These are phyloP conservation scores for Congeria kusceri DNA, from an alignment of 2,888 invertebrate genomes.

Conservation along the genomic window DNA sequence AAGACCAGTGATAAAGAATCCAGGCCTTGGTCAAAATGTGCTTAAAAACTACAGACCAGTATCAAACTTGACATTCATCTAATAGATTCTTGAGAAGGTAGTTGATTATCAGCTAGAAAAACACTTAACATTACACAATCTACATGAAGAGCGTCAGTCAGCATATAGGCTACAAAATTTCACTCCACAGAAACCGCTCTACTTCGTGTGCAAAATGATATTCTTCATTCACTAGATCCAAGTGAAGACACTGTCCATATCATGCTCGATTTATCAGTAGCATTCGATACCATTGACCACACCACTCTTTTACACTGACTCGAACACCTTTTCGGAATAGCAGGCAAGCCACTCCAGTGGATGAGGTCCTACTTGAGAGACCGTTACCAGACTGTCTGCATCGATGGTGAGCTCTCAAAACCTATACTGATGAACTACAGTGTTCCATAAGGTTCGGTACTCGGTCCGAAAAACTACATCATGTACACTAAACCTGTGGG, in stretches of 20 bases:
- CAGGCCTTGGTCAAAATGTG: slow-evolving; percentile 28
- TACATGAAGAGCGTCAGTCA: slow-evolving; percentile 44
- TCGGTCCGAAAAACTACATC: slow-evolving; percentile 26
- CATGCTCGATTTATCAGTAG: slow-evolving; percentile 34
- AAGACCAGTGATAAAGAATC: slow-evolving; percentile 37
- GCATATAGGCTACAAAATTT: slow-evolving; percentile 49
- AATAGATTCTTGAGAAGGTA: too few relatives aligned
- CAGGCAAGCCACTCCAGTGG: slow-evolving; percentile 43
- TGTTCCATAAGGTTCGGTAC: slow-evolving; percentile 34
- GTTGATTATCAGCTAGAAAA: slow-evolving; percentile 28
- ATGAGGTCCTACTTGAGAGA: slow-evolving; percentile 39
- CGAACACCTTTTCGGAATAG: slow-evolving; percentile 23
- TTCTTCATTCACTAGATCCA: slow-evolving; percentile 43
- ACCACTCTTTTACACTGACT: slow-evolving; percentile 22
- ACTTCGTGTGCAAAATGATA: slow-evolving; percentile 50
- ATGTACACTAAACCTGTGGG: slow-evolving; percentile 47
- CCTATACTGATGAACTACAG: slow-evolving; percentile 31
- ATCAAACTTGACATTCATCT: too few relatives aligned
- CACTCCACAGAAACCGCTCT: slow-evolving; percentile 53
- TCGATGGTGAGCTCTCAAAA: slow-evolving; percentile 36
- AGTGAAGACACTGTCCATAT: slow-evolving; percentile 31
- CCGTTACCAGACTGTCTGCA: slow-evolving; percentile 32
- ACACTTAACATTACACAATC: slow-evolving; percentile 38
- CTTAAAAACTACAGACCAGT: slow-evolving; percentile 56
- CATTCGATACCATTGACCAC: slow-evolving; percentile 58